A percentile compares a stretch with the other conserved stretches of the same genome.
Conservation (phyloP, 2,888 invertebrate genomes). For the Lordiphosa fenestrarum region DNA sequence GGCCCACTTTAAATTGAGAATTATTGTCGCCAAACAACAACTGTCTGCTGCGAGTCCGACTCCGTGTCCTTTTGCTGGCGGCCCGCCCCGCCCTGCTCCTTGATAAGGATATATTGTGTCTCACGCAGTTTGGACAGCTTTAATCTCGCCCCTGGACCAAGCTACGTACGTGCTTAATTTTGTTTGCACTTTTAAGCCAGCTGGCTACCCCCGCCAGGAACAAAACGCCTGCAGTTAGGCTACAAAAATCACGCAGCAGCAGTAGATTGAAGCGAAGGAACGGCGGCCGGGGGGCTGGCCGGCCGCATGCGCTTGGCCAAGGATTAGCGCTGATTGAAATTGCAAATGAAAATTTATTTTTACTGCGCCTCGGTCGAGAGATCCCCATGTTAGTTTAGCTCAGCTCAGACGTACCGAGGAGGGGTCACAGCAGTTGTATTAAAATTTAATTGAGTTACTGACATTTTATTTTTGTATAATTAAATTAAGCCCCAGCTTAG, state of each 20-base stretch:
- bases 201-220: constrained; percentile 22
- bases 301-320: constrained; percentile 73
- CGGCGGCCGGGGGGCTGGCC: constrained; percentile 28
- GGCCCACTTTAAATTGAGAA: constrained; percentile 73
- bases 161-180: constrained; percentile 71
- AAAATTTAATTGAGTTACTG: constrained; percentile 80
- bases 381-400: constrained; percentile 65
- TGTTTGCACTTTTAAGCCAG: constrained; percentile 75
- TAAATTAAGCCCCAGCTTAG: constrained; percentile 79
- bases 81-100: constrained; percentile 24
- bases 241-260: constrained; percentile 71
- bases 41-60: constrained; percentile 24
- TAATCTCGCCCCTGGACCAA: constrained; percentile 62
- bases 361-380: constrained; percentile 53
- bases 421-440: constrained; percentile 63
- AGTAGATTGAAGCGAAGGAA: constrained; percentile 4
- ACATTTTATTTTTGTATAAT: constrained; percentile 80
- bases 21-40: constrained; percentile 63
- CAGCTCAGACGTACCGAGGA: constrained; percentile 18
- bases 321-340: constrained; percentile 80
- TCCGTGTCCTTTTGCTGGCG: neutral
- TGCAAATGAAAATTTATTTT: constrained; percentile 80
- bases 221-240: constrained; percentile 67
- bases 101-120: constrained; percentile 76
- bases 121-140: constrained; percentile 75